phyloP scores from a whole-genome alignment of 2,113 vertebrate species.

The Thomomys bottae region DNA sequence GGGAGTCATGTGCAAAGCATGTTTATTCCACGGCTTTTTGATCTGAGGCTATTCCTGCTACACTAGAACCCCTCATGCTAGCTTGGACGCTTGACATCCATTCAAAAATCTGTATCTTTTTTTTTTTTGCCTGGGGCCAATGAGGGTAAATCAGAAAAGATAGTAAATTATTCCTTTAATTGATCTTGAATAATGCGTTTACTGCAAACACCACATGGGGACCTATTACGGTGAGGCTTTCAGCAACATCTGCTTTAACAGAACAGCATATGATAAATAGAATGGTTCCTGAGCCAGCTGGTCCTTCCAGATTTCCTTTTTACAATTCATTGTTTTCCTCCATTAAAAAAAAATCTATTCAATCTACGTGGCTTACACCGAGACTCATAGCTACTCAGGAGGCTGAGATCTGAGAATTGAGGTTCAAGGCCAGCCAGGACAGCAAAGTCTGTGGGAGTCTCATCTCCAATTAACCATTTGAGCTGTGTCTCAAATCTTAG shows the following conservation, averaged over 20 bases:
- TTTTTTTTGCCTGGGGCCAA: not conserved
- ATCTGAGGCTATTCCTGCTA: accelerated
- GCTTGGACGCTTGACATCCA: not conserved
- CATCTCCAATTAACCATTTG: no score
- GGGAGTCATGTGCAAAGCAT: not conserved
- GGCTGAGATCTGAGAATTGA: no score
- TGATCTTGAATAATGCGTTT: not conserved
- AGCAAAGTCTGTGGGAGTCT: no score
- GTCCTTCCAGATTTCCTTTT: not conserved
- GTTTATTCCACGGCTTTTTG: not conserved
- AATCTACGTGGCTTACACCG: not conserved
- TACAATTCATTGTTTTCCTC: not conserved
- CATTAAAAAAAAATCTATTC: not conserved
- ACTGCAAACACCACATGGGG: not conserved
- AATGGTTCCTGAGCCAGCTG: not conserved
- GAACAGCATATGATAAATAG: not conserved
- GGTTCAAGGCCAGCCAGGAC: no score
- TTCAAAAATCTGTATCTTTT: not conserved
- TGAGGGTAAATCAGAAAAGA: not conserved
- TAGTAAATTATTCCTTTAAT: not conserved
- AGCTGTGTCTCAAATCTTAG: no score
- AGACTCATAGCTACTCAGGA: no score
- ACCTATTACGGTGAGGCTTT: not conserved
- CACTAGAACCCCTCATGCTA: not conserved
- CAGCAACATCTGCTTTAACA: not conserved